A percentile compares a stretch with the other conserved stretches of the same genome.
phyloP scores from a whole-genome alignment of 1,140 invertebrate genomes.

The Ylistrum balloti region DNA sequence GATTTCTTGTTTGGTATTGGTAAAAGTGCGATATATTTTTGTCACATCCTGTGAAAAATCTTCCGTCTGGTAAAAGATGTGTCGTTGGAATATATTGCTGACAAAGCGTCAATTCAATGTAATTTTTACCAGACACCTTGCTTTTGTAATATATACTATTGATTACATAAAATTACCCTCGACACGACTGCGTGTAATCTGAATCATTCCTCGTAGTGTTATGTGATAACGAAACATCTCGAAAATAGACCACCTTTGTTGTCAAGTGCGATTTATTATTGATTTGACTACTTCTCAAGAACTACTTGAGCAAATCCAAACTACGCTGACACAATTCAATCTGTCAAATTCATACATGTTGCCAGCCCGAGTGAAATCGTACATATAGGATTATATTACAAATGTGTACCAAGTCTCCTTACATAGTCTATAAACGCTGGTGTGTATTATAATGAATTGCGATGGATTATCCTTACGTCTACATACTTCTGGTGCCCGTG shows the following conservation, averaged over 20 bases:
- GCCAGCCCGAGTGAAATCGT: not conserved
- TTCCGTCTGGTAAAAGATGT: too few relatives aligned
- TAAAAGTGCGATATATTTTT: too few relatives aligned
- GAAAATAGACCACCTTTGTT: not conserved
- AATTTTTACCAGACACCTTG: too few relatives aligned
- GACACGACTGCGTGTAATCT: not conserved
- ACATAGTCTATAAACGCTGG: not conserved
- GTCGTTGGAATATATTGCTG: too few relatives aligned
- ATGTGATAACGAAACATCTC: not conserved
- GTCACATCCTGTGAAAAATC: too few relatives aligned
- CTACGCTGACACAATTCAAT: not conserved
- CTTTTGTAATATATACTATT: not conserved
- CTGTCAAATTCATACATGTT: not conserved
- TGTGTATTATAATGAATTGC: slow-evolving; percentile 1
- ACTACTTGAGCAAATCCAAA: not conserved
- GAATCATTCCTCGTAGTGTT: not conserved
- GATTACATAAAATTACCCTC: not conserved
- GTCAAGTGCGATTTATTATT: not conserved
- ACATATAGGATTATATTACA: not conserved
- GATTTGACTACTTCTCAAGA: slow-evolving; percentile 11
- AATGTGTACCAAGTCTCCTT: not conserved
- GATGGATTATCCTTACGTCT: not conserved
- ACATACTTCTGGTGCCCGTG: not conserved
- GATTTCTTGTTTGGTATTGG: too few relatives aligned
- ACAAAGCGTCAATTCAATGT: too few relatives aligned